These are phyloP conservation scores for Stichopus chloronotus DNA, from an alignment of 35 echinoderm and acorn worm genomes.

Conservation along the genomic window DNA sequence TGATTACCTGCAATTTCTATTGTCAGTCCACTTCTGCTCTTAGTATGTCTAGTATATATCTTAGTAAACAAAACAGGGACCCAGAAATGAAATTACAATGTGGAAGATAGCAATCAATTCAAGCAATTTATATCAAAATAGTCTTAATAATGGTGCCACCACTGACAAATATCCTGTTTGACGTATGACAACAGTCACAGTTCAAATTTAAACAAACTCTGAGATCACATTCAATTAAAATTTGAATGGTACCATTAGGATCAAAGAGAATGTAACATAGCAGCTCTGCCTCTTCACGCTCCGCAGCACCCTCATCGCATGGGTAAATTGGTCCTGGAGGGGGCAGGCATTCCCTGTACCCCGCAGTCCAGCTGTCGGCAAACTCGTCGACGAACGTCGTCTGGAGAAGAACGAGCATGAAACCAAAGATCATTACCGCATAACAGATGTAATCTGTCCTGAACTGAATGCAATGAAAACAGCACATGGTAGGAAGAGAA, in stretches of 20 bases:
- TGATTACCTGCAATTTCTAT: too few species aligned
- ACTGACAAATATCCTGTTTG: too few species aligned
- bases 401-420: background rate
- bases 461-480: background rate
- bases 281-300: constrained; percentile 33
- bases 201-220: too few species aligned
- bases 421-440: background rate
- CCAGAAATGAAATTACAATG: too few species aligned
- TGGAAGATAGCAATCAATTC: too few species aligned
- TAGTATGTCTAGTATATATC: too few species aligned
- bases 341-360: constrained; percentile 48
- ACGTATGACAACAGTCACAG: too few species aligned
- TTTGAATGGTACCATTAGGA: constrained; percentile 42
- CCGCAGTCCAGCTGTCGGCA: constrained; percentile 71
- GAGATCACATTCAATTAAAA: background rate
- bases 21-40: too few species aligned
- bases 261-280: constrained; percentile 69
- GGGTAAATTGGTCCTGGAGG: constrained; percentile 54
- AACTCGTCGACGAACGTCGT: constrained; percentile 62
- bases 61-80: too few species aligned
- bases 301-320: constrained; percentile 60
- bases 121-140: too few species aligned
- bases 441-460: background rate
- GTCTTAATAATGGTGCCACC: too few species aligned
- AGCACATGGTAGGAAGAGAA: background rate